Percentiles rank a stretch among this genome's conserved stretches.
Conservation (phyloP, 2,113 vertebrate genomes). For the Eolophus roseicapilla region DNA sequence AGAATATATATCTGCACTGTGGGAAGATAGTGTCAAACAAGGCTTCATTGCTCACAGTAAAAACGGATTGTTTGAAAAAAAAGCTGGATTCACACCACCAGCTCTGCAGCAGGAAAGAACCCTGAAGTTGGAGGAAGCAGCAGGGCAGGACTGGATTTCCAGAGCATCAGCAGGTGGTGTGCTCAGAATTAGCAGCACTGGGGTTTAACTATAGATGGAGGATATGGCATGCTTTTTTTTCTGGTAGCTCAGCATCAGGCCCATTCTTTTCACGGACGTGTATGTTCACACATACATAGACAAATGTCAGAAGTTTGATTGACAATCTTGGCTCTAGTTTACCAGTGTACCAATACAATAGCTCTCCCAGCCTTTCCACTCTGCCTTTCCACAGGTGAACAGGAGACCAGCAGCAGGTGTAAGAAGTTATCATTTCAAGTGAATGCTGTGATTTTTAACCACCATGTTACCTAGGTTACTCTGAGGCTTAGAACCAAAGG, state of each 20-base stretch:
- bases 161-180: background rate
- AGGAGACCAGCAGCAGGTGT: background rate
- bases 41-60: background rate
- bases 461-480: background rate
- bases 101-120: background rate
- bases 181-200: background rate
- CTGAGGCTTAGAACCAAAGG: slow-evolving; percentile 29
- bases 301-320: background rate
- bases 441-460: background rate
- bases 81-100: background rate
- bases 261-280: background rate
- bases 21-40: background rate
- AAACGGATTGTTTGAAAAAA: background rate
- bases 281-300: accelerated
- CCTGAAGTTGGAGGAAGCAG: background rate
- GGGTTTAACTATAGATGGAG: background rate
- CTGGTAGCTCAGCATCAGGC: background rate
- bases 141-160: background rate
- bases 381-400: background rate
- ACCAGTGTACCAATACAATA: background rate
- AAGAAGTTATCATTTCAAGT: background rate
- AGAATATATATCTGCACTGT: background rate
- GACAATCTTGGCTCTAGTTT: background rate
- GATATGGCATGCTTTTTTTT: background rate
- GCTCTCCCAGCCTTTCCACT: background rate